phyloP scores from a whole-genome alignment of 2,797 vertebrate genomes.

The Enteromius treurensis region DNA sequence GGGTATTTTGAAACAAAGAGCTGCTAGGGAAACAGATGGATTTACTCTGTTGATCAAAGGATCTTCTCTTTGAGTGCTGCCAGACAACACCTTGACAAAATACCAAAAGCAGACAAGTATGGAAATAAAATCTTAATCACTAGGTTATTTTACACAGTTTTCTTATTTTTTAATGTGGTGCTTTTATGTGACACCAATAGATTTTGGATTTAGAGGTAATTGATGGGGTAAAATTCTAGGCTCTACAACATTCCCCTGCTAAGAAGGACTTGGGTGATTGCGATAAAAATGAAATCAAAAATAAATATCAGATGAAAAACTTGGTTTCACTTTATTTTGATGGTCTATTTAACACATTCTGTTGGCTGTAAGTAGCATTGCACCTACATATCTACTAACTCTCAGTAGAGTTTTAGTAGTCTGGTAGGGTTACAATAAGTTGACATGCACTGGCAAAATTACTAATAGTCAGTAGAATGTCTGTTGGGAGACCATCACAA shows the following conservation, averaged over 20 bases:
- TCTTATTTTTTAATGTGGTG: too few species aligned
- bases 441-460: too few species aligned
- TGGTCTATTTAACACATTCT: too few species aligned
- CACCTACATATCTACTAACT: too few species aligned
- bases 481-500: too few species aligned
- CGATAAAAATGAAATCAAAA: background rate
- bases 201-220: background rate
- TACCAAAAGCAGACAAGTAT: background rate
- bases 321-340: too few species aligned
- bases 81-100: constrained; percentile 26
- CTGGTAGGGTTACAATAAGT: too few species aligned
- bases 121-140: constrained; percentile 14
- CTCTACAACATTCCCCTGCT: background rate
- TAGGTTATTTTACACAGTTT: background rate
- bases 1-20: constrained; percentile 18
- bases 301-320: background rate
- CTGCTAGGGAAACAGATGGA: constrained; percentile 6
- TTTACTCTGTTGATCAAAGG: constrained; percentile 24
- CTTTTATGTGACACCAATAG: background rate
- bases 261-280: background rate
- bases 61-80: constrained; percentile 8
- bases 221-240: background rate
- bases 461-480: too few species aligned
- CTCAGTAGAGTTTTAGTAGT: too few species aligned
- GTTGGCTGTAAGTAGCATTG: too few species aligned